These are phyloP conservation scores for Solenodon paradoxus DNA, from an alignment of 2,113 vertebrate genomes.

Conservation along the genomic window DNA sequence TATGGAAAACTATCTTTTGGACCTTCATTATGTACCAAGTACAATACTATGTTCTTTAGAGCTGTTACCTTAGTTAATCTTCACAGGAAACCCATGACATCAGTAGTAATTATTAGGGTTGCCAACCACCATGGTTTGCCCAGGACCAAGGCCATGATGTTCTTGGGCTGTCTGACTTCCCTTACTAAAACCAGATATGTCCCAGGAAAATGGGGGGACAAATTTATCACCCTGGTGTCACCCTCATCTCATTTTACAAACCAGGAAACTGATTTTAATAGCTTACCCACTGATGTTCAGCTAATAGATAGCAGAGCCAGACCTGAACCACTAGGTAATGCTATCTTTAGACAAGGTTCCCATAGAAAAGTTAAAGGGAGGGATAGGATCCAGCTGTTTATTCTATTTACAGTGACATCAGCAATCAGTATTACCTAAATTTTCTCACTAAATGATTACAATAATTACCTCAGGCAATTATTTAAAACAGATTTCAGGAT, in stretches of 20 bases:
- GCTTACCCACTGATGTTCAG: neutral
- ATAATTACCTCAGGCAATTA: neutral
- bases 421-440: neutral
- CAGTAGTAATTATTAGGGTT: neutral
- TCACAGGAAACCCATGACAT: neutral
- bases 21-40: neutral
- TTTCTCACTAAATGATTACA: neutral
- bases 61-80: neutral
- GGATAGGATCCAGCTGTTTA: neutral
- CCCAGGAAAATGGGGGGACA: neutral
- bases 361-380: neutral
- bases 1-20: neutral
- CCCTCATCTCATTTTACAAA: neutral
- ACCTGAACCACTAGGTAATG: neutral
- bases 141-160: neutral
- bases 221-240: neutral
- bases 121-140: neutral
- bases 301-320: neutral
- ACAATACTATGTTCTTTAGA: neutral
- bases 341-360: neutral
- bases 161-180: neutral
- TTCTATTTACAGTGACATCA: neutral
- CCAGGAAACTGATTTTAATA: neutral
- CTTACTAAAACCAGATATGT: neutral
- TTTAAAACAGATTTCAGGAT: neutral